Percentiles rank a stretch among this genome's conserved stretches.
Evolutionary conservation across 53 echinoderm and acorn worm species (phyloP).

Genomic region (Temnopleurus reevesii): DNA sequence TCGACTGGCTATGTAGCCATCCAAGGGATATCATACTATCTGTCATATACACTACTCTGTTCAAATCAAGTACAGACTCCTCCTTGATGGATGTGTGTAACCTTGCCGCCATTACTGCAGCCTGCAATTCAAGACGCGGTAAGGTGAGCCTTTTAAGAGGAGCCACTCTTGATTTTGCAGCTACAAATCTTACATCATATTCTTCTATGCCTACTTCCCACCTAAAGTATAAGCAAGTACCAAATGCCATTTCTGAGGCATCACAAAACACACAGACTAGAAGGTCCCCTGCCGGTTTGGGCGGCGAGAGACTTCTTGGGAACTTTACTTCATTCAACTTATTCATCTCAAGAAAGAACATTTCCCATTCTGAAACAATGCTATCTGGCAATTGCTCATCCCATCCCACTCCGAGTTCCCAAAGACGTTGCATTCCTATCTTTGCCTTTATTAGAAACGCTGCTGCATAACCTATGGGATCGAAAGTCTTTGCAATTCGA

Average conservation of each 20-base stretch:
- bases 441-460: background rate
- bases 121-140: slow-evolving; percentile 67
- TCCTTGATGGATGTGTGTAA: slow-evolving; percentile 16
- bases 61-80: slow-evolving; percentile 35
- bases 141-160: slow-evolving; percentile 55
- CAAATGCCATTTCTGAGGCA: slow-evolving; percentile 70
- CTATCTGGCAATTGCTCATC: background rate
- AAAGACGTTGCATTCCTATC: background rate
- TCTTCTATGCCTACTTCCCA: slow-evolving; percentile 49
- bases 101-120: slow-evolving; percentile 60
- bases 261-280: slow-evolving; percentile 52
- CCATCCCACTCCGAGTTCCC: background rate
- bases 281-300: background rate
- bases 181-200: slow-evolving; percentile 52
- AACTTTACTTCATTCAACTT: slow-evolving; percentile 36
- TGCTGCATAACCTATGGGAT: slow-evolving; percentile 50
- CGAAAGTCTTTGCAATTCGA: slow-evolving; percentile 62
- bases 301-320: slow-evolving; percentile 51
- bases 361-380: slow-evolving; percentile 17
- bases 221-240: slow-evolving; percentile 58
- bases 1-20: slow-evolving; percentile 61
- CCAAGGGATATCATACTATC: slow-evolving; percentile 59
- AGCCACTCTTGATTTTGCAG: slow-evolving; percentile 67
- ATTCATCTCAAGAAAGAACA: slow-evolving; percentile 55
- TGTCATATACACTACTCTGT: slow-evolving; percentile 53